Evolutionary conservation across 2,888 invertebrate species (phyloP).

Genomic region (Beris chalybata): DNA sequence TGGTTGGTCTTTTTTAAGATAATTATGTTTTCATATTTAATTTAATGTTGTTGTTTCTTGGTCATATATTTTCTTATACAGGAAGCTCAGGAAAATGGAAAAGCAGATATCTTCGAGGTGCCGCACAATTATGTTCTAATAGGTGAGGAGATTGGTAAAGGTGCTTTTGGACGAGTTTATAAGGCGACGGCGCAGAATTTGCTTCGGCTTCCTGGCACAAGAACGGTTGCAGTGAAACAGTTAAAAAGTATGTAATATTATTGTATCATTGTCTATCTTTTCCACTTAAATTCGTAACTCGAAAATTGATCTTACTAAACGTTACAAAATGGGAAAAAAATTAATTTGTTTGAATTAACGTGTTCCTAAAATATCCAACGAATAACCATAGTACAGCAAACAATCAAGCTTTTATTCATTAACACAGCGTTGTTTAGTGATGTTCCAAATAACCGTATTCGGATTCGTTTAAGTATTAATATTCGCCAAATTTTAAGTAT

Average conservation of each 20-base stretch:
- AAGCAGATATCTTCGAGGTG: conserved; percentile 51
- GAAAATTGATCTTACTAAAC: no score
- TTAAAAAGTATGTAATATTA: conserved; percentile 64
- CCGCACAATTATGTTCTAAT: conserved; percentile 48
- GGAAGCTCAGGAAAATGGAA: conserved; percentile 49
- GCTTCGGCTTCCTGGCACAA: conserved; percentile 57
- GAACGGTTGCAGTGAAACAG: conserved; percentile 73
- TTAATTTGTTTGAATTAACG: no score
- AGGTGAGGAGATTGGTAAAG: conserved; percentile 65
- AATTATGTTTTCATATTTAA: not conserved
- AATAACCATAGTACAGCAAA: no score
- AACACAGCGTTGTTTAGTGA: no score
- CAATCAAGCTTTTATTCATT: no score
- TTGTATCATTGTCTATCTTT: no score
- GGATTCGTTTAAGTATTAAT: no score
- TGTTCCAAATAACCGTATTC: no score
- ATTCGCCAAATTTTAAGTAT: no score
- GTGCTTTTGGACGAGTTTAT: conserved; percentile 76
- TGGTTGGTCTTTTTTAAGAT: conserved; percentile 51
- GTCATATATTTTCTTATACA: conserved; percentile 31
- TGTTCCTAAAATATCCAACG: no score
- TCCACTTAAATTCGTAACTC: no score
- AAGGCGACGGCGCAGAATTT: conserved; percentile 64
- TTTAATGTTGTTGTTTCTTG: not conserved
- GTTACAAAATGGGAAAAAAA: no score